phyloP scores from a whole-genome alignment of 1,140 invertebrate species.

The Plutomurus gul region DNA sequence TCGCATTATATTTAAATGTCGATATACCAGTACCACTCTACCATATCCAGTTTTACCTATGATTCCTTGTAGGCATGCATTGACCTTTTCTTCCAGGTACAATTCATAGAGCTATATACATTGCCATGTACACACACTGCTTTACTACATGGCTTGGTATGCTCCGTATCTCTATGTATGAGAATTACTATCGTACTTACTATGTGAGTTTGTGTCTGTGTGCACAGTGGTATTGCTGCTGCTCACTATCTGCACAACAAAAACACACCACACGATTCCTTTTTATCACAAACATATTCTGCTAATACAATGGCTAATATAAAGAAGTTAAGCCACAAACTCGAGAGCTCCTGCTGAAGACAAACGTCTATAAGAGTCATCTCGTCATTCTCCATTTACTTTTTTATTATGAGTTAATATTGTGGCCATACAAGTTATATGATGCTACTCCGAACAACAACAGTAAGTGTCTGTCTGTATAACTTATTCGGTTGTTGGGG shows the following conservation, averaged over 20 bases:
- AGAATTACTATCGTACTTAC: neutral
- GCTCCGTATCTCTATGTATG: neutral
- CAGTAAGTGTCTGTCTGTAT: neutral
- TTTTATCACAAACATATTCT: neutral
- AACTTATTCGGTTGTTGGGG: constrained; percentile 3
- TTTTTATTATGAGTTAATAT: neutral
- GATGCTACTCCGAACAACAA: neutral
- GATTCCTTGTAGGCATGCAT: constrained; percentile 3
- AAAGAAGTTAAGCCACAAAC: neutral
- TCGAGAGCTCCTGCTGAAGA: constrained; percentile 2
- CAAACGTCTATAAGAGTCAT: neutral
- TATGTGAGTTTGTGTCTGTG: too few species aligned
- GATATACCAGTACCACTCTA: neutral
- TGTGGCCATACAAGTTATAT: neutral
- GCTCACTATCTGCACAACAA: too few species aligned
- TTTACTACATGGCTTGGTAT: neutral
- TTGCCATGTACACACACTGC: too few species aligned
- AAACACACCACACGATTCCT: neutral
- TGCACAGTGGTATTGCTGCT: too few species aligned
- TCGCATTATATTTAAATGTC: too few species aligned
- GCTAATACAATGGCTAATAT: neutral
- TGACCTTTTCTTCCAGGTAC: constrained; percentile 22
- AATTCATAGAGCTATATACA: too few species aligned
- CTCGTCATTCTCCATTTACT: neutral
- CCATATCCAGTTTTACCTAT: constrained; percentile 15